Evolutionary conservation across 1,140 invertebrate genomes (phyloP).

Genomic region (Orussus abietinus): DNA sequence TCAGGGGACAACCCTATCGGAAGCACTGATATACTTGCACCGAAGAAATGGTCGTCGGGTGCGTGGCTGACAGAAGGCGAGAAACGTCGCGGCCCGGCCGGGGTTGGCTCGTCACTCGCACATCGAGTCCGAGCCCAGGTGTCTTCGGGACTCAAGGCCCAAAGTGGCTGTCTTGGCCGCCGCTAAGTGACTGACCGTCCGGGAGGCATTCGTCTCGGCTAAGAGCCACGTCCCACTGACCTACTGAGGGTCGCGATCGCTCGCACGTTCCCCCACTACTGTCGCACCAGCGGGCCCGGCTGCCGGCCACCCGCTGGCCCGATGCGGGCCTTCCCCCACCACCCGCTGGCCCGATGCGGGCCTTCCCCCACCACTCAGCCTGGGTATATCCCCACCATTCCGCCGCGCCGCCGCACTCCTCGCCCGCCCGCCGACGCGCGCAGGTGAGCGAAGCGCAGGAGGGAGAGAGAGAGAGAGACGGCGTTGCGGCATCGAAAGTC

Average conservation of each 20-base stretch:
- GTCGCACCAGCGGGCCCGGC: neutral
- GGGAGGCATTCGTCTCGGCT: conserved; percentile 34
- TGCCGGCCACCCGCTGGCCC: neutral
- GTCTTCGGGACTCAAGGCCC: conserved; percentile 17
- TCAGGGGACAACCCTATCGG: too few species aligned
- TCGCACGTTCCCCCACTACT: conserved; percentile 19
- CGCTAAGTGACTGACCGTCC: conserved; percentile 41
- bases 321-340: conserved; percentile 10
- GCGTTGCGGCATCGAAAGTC: too few species aligned
- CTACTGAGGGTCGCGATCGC: conserved; percentile 42
- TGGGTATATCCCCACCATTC: neutral
- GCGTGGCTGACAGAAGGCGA: too few species aligned
- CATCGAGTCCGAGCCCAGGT: conserved; percentile 17
- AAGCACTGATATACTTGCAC: too few species aligned
- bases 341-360: conserved; percentile 9
- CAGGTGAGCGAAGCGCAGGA: conserved; percentile 24
- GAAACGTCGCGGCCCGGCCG: too few species aligned
- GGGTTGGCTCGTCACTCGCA: too few species aligned
- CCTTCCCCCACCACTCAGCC: conserved; percentile 21
- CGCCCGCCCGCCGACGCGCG: too few species aligned
- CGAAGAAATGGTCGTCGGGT: too few species aligned
- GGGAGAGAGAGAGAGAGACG: conserved; percentile 26
- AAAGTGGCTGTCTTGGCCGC: conserved; percentile 41
- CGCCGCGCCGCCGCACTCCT: too few species aligned
- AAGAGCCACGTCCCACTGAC: conserved; percentile 50